phyloP scores from a whole-genome alignment of 2,113 vertebrate species.

The Athene noctua region DNA sequence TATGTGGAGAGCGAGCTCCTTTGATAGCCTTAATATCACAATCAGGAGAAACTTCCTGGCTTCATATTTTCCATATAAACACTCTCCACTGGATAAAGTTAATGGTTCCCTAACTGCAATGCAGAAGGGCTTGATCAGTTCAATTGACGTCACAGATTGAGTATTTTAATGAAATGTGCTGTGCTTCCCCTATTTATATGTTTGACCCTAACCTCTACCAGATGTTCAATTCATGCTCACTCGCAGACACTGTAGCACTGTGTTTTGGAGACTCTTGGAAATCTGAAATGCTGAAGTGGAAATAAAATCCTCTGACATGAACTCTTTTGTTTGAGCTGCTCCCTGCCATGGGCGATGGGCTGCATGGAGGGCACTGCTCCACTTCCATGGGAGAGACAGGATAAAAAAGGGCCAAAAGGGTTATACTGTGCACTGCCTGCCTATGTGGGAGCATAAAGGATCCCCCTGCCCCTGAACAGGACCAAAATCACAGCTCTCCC shows the following conservation, averaged over 20 bases:
- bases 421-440: background rate
- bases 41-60: constrained; percentile 77
- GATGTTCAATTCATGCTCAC: constrained; percentile 70
- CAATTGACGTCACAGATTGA: constrained; percentile 77
- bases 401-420: background rate
- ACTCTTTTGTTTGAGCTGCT: background rate
- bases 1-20: constrained; percentile 11
- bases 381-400: rapidly evolving
- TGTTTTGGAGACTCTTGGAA: constrained; percentile 41
- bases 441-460: background rate
- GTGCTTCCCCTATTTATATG: constrained; percentile 70
- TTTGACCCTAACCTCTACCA: constrained; percentile 81
- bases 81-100: constrained; percentile 65
- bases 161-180: constrained; percentile 68
- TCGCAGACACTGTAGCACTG: constrained; percentile 49
- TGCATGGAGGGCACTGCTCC: background rate
- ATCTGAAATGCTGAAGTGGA: constrained; percentile 22
- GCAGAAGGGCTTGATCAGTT: constrained; percentile 67
- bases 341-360: rapidly evolving
- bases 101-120: constrained; percentile 68
- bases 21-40: constrained; percentile 71
- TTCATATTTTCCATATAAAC: constrained; percentile 82
- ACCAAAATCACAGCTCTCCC: background rate
- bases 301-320: constrained; percentile 32
- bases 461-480: background rate